A percentile compares a stretch with the other conserved stretches of the same genome.
Evolutionary conservation across 2,888 invertebrate species (phyloP).

Genomic region (Sinohyriopsis cumingii): DNA sequence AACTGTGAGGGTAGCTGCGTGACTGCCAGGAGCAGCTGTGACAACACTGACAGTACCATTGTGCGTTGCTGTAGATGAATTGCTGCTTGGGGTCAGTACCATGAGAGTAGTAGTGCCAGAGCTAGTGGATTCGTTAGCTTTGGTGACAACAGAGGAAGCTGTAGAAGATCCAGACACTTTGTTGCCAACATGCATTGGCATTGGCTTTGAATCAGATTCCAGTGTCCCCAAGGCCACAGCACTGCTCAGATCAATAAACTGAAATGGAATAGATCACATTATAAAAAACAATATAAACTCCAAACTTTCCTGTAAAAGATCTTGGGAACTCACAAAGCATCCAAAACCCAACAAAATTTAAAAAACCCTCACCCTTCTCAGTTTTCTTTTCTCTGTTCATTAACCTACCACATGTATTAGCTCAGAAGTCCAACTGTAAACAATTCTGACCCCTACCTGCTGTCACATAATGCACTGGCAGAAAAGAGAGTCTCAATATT

Average conservation of each 20-base stretch:
- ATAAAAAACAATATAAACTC: no score
- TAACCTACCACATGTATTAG: not conserved
- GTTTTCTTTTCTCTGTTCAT: no score
- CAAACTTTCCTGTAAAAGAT: not conserved
- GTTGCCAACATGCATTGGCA: conserved; percentile 25
- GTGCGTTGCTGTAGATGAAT: conserved; percentile 35
- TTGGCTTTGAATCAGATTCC: conserved; percentile 47
- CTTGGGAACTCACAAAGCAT: not conserved
- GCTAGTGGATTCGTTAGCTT: conserved; percentile 28
- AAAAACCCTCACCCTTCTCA: no score
- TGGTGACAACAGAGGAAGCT: conserved; percentile 37
- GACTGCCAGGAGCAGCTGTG: conserved; percentile 27
- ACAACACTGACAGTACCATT: conserved; percentile 34
- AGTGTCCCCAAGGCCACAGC: conserved; percentile 59
- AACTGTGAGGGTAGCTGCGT: conserved; percentile 56
- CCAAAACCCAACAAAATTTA: not conserved
- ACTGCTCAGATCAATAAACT: conserved; percentile 66
- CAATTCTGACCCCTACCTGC: not conserved
- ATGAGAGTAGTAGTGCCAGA: conserved; percentile 59
- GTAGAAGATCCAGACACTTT: conserved; percentile 17
- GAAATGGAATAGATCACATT: conserved; percentile 19
- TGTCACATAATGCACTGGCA: not conserved
- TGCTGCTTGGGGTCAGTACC: conserved; percentile 51
- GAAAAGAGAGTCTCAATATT: no score
- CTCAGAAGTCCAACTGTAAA: not conserved